Percentiles rank a stretch among this genome's conserved stretches.
phyloP scores from a whole-genome alignment of 2,797 vertebrate species.

The Coregonus ussuriensis region DNA sequence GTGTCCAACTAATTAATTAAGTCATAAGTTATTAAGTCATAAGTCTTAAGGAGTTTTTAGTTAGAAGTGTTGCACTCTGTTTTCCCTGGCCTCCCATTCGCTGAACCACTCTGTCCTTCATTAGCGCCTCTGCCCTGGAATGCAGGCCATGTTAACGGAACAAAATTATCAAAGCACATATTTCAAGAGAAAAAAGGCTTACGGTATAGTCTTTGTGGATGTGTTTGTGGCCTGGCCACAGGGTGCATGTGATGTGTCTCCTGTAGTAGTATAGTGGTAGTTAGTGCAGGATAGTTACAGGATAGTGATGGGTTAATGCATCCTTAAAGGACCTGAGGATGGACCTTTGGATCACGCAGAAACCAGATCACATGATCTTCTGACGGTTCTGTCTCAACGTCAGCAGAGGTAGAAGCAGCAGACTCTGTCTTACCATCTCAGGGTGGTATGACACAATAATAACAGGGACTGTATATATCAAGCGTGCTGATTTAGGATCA shows the following conservation, averaged over 20 bases:
- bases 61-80: neutral
- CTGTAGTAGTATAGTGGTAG: too few species aligned
- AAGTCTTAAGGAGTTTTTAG: neutral
- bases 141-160: neutral
- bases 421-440: neutral
- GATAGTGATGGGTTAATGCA: neutral
- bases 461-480: neutral
- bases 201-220: neutral
- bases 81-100: neutral
- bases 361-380: neutral
- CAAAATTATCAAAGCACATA: neutral
- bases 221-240: too few species aligned
- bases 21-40: too few species aligned
- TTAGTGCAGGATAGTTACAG: too few species aligned
- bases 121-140: neutral
- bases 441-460: neutral
- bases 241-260: too few species aligned
- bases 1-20: too few species aligned
- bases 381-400: neutral
- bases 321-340: neutral
- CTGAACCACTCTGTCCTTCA: neutral
- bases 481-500: too few species aligned
- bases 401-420: neutral
- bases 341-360: neutral
- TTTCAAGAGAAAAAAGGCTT: neutral